phyloP scores from a whole-genome alignment of 2,113 vertebrate species.

The Spilogale gracilis region DNA sequence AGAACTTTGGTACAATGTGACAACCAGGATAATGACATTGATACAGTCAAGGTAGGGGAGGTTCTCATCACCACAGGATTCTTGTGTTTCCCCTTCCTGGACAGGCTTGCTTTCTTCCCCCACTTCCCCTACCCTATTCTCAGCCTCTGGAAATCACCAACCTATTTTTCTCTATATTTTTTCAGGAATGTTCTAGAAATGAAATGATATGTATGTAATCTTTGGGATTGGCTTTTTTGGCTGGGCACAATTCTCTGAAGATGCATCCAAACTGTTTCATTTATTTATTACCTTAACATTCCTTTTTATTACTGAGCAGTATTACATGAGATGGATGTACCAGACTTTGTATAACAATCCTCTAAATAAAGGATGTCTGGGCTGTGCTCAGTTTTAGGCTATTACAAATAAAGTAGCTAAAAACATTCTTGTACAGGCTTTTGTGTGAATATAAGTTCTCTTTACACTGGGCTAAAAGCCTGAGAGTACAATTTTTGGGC shows the following conservation, averaged over 20 bases:
- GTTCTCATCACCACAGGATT: not conserved
- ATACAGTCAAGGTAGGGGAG: not conserved
- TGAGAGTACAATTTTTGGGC: not conserved
- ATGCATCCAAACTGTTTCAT: not conserved
- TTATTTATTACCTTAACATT: not conserved
- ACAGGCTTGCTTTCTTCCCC: not conserved
- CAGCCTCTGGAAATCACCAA: not conserved
- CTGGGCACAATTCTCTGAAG: not conserved
- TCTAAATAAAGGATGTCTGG: not conserved
- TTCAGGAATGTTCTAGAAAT: not conserved
- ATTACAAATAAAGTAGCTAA: not conserved
- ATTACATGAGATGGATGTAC: not conserved
- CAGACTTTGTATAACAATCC: not conserved
- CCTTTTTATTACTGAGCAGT: not conserved
- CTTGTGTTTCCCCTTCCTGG: not conserved
- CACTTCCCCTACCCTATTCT: not conserved
- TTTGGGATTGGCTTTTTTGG: not conserved
- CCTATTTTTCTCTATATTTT: not conserved
- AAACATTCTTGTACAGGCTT: not conserved
- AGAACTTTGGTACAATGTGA: not conserved
- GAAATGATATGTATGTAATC: not conserved
- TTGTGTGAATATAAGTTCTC: not conserved
- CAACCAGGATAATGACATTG: not conserved
- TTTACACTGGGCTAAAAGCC: not conserved
- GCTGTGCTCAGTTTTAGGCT: not conserved